These are phyloP conservation scores for Lonchura striata DNA, from an alignment of 2,113 vertebrate genomes.

Conservation along the genomic window DNA sequence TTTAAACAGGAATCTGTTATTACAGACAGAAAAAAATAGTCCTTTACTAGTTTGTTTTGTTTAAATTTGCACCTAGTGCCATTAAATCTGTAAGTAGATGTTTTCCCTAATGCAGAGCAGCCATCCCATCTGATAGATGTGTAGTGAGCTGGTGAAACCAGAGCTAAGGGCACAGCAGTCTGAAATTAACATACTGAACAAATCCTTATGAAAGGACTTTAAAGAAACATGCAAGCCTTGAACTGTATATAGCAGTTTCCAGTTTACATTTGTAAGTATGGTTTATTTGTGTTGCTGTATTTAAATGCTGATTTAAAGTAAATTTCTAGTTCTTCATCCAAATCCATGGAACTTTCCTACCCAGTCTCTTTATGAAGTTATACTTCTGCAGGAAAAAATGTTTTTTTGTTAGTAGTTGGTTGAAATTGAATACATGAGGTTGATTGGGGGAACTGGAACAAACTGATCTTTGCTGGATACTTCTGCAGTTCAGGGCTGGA, in stretches of 20 bases:
- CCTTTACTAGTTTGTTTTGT: neutral
- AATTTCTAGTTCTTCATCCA: neutral
- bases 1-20: neutral
- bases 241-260: neutral
- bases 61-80: neutral
- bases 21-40: neutral
- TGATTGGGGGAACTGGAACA: neutral
- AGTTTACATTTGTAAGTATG: neutral
- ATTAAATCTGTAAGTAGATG: neutral
- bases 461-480: neutral
- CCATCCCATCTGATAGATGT: neutral
- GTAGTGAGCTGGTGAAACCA: neutral
- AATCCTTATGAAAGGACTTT: neutral
- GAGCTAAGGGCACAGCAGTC: neutral
- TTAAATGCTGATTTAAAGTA: neutral
- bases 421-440: neutral
- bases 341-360: neutral
- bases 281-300: neutral
- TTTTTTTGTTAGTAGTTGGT: neutral
- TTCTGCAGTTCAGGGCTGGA: neutral
- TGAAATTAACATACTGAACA: accelerated
- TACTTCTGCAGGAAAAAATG: neutral
- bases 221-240: neutral
- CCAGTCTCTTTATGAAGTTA: neutral
- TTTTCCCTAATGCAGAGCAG: neutral